These are phyloP conservation scores for Rhinolophus sinicus DNA, from an alignment of 2,113 vertebrate genomes.

Conservation along the genomic window DNA sequence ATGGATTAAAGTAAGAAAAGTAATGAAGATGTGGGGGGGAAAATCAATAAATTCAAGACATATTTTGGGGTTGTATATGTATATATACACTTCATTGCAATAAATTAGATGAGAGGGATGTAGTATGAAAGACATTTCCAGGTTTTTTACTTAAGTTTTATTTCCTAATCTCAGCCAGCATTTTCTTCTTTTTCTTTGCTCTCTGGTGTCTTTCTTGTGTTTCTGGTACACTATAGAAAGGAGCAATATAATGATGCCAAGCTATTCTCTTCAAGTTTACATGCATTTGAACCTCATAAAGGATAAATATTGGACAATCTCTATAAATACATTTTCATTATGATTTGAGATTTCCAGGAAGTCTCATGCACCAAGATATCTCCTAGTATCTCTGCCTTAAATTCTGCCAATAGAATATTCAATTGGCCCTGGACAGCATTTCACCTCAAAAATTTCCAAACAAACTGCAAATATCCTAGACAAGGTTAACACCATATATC, in stretches of 20 bases:
- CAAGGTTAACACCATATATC: background rate
- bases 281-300: background rate
- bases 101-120: background rate
- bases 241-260: background rate
- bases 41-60: background rate
- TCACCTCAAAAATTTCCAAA: background rate
- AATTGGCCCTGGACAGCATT: background rate
- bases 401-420: background rate
- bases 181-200: background rate
- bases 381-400: background rate
- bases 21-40: background rate
- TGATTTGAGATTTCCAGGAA: background rate
- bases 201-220: background rate
- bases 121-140: background rate
- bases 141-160: background rate
- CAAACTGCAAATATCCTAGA: slow-evolving; percentile 17
- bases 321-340: background rate
- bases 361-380: background rate
- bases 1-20: background rate
- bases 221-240: background rate
- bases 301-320: background rate
- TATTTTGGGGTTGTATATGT: background rate
- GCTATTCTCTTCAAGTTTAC: background rate
- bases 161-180: background rate
- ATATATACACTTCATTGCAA: background rate